These are phyloP conservation scores for Saimiri boliviensis DNA, from an alignment of 2,113 vertebrate genomes.

Conservation along the genomic window DNA sequence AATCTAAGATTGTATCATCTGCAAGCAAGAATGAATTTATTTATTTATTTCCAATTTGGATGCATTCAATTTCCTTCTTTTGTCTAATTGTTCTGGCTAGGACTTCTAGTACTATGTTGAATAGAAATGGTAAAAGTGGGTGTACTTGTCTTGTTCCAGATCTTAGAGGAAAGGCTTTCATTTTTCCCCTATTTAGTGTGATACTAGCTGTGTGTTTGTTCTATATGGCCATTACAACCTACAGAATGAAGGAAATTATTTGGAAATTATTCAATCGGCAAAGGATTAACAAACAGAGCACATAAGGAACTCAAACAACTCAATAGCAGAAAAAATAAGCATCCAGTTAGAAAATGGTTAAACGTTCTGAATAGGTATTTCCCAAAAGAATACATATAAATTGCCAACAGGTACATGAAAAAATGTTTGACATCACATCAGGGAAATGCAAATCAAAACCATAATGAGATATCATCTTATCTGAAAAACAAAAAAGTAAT, in stretches of 20 bases:
- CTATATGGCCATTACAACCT: not conserved
- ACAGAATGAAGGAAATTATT: not conserved
- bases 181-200: not conserved
- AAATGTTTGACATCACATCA: not conserved
- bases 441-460: not conserved
- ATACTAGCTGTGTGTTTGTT: not conserved
- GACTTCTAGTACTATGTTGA: too few species aligned
- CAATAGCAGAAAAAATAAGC: not conserved
- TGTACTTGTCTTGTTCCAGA: not conserved
- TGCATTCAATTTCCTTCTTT: not conserved
- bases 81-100: not conserved
- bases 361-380: not conserved
- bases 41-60: not conserved
- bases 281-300: not conserved
- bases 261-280: not conserved
- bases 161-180: not conserved
- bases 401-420: not conserved
- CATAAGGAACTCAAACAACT: not conserved
- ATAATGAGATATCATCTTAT: not conserved
- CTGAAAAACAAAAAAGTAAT: not conserved
- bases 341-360: not conserved
- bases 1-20: not conserved
- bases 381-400: not conserved
- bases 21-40: not conserved
- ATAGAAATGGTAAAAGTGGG: not conserved